Base-by-base conservation (phyloP, 2,797 vertebrate species). In the Pitangus sulphuratus region DNA sequence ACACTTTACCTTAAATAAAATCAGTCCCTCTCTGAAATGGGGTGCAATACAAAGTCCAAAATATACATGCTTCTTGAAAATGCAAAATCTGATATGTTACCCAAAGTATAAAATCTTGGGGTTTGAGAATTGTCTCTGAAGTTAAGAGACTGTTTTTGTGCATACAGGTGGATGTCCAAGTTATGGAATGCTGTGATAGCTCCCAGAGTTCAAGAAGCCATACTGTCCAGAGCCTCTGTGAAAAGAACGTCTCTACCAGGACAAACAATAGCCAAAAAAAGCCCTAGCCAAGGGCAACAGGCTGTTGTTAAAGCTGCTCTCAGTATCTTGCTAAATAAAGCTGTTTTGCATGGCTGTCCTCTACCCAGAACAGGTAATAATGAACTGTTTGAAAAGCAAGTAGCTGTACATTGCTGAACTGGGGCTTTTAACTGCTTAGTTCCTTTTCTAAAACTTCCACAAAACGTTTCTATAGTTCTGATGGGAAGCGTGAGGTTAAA, bases 251-350 rank as follows among this genome's bases (percentile, higher is more conserved):
- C 97, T 42, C 81, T 93, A 42, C 96, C 98, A 87, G 97, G 97
- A 78, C 98, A 95, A 84, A 97, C 97, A 96, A 93, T 95, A 91
- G 97, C 97, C 87, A 98, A 97, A 95, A 98, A 98, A 81, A 95
- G 81, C 84, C 98, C 99, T 53, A 99, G 98, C 57, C 98, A 98
- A 87, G 99, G 99, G 40, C 99, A 99, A 97, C 99, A 99, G 97
- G 99, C 99, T 3, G 98, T 99, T 93, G 98, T 99, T 72, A 99
- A 99, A 96, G 99, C 99, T 15, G 99, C 99, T 64, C 99, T 99
- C 96, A 99, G 99, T 97, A 99, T 99, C 98, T 97, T 99, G 96
- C 98, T 99, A 75, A 99, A 99, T 97, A 99, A 99, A 97, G 99
- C 99, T 8, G 98, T 99, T 72, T 96, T 99, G 66, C 98, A 98